Conservation (phyloP, 2,888 invertebrate species). For the Drosophila stalkeri region DNA sequence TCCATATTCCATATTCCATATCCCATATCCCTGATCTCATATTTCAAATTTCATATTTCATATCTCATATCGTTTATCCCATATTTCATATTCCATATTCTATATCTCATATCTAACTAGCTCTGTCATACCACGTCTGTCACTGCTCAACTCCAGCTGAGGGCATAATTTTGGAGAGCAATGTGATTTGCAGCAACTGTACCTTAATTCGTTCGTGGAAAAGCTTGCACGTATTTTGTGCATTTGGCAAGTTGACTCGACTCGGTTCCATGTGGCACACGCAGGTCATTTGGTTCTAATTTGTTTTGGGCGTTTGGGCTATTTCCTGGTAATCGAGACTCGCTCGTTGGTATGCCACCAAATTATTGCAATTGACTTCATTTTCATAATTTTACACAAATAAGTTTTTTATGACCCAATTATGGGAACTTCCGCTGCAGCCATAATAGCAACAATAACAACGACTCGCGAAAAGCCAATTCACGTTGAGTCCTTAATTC, state of each 20-base stretch:
- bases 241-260: conserved; percentile 6
- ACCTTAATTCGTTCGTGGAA: conserved; percentile 34
- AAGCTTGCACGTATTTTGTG: conserved; percentile 12
- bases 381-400: conserved; percentile 79
- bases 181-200: conserved; percentile 5
- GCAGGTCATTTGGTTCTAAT: conserved; percentile 29
- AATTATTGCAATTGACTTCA: conserved; percentile 80
- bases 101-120: neutral
- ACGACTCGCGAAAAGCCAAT: conserved; percentile 30
- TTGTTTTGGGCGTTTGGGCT: conserved; percentile 23
- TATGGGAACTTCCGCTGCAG: conserved; percentile 55
- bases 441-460: conserved; percentile 24
- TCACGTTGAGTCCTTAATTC: conserved; percentile 47
- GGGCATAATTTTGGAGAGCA: conserved; percentile 5
- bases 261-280: conserved; percentile 17
- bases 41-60: neutral
- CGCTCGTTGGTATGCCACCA: conserved; percentile 52
- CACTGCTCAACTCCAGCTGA: too few species aligned
- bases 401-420: conserved; percentile 80
- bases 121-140: neutral
- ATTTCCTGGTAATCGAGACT: conserved; percentile 65
- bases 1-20: neutral
- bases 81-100: too few species aligned
- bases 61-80: neutral
- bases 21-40: neutral